Percentiles rank a stretch among this genome's conserved stretches.
Conservation (phyloP, 2,113 vertebrate species). For the Phoenicopterus ruber region DNA sequence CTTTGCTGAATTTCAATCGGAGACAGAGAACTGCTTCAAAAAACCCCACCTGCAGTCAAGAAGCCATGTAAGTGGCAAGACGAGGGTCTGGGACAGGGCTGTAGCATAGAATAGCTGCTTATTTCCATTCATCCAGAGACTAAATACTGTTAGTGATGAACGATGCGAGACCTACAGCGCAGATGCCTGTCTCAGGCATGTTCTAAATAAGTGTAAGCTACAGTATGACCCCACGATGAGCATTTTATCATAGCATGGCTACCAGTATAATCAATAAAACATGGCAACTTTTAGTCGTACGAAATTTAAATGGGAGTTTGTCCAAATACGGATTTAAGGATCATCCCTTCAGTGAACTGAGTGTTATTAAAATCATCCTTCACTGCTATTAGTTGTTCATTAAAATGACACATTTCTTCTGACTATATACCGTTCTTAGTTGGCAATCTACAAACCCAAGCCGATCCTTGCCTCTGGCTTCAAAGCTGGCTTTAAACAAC, state of each 20-base stretch:
- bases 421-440: background rate
- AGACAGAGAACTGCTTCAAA: background rate
- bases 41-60: background rate
- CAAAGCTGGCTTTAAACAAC: background rate
- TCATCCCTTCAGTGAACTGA: background rate
- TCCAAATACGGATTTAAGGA: background rate
- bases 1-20: background rate
- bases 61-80: background rate
- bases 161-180: background rate
- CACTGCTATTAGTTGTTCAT: background rate
- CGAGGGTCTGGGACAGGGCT: background rate
- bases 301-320: background rate
- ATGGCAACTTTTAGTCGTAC: fast-evolving
- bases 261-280: background rate
- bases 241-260: background rate
- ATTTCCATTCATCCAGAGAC: background rate
- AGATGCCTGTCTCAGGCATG: background rate
- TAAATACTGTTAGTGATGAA: background rate
- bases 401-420: background rate
- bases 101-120: background rate
- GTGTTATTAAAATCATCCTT: background rate
- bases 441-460: background rate
- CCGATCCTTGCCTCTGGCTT: background rate
- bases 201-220: background rate
- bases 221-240: background rate